These are phyloP conservation scores for Chitala chitala DNA, from an alignment of 2,113 vertebrate species.

Conservation along the genomic window DNA sequence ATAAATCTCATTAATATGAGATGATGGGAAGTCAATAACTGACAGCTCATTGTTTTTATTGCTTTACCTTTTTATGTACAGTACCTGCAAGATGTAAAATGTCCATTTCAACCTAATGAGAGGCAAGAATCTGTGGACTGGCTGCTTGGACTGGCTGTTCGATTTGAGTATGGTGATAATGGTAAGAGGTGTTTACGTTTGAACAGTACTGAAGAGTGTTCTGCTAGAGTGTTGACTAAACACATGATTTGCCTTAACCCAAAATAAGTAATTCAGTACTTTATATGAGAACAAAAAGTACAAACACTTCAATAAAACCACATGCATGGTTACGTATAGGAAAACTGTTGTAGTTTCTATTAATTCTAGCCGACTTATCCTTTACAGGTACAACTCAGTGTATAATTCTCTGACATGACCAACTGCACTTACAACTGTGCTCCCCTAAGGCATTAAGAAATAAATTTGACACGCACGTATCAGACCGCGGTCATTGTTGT, in stretches of 20 bases:
- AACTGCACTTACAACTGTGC: too few relatives aligned
- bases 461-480: too few relatives aligned
- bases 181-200: constrained; percentile 57
- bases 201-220: not conserved
- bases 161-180: constrained; percentile 94
- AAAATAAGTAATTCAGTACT: too few relatives aligned
- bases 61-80: constrained; percentile 47
- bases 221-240: not conserved
- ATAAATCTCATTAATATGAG: too few relatives aligned
- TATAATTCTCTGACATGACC: too few relatives aligned
- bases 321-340: not conserved
- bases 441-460: too few relatives aligned
- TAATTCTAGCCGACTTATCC: too few relatives aligned
- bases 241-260: not conserved
- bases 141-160: constrained; percentile 90
- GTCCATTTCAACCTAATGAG: constrained; percentile 81
- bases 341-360: not conserved
- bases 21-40: too few relatives aligned
- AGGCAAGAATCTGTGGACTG: constrained; percentile 84
- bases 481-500: too few relatives aligned
- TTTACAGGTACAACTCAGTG: too few relatives aligned
- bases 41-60: too few relatives aligned
- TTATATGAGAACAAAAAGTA: not conserved
- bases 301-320: not conserved
- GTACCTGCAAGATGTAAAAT: constrained; percentile 89